phyloP scores from a whole-genome alignment of 2,797 vertebrate genomes.

The Gouania willdenowi region DNA sequence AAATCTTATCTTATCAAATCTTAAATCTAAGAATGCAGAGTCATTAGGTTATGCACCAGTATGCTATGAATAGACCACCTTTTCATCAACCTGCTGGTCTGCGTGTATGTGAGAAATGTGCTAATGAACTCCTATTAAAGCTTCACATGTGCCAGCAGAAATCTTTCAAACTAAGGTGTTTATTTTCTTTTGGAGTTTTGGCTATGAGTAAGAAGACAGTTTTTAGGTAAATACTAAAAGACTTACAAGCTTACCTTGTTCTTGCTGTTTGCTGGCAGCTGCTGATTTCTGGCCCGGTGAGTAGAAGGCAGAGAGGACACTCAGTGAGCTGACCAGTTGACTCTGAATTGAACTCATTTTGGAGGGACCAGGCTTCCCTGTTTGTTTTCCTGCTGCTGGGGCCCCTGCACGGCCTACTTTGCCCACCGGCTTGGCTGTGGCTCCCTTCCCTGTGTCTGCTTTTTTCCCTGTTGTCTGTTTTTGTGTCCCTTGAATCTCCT shows the following conservation, averaged over 20 bases:
- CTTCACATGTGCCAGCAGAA: no score
- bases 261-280: conserved; percentile 69
- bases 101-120: no score
- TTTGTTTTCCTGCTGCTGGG: conserved; percentile 62
- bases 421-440: conserved; percentile 50
- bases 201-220: neutral
- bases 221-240: conserved; percentile 10
- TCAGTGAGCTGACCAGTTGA: conserved; percentile 94
- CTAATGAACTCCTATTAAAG: no score
- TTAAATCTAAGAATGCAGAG: no score
- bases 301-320: conserved; percentile 91
- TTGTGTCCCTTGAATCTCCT: conserved; percentile 74
- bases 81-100: no score
- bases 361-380: conserved; percentile 76
- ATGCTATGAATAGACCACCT: no score
- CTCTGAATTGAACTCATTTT: conserved; percentile 97
- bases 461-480: conserved; percentile 70
- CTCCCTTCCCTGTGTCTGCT: conserved; percentile 55
- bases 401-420: conserved; percentile 49
- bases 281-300: conserved; percentile 80
- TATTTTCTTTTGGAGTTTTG: no score
- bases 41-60: no score
- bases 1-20: no score
- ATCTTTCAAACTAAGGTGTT: no score
- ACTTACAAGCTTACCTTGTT: conserved; percentile 70